Percentiles rank a stretch among this genome's conserved stretches.
Conservation (phyloP, 2,113 vertebrate genomes). For the Muntiacus reevesi region DNA sequence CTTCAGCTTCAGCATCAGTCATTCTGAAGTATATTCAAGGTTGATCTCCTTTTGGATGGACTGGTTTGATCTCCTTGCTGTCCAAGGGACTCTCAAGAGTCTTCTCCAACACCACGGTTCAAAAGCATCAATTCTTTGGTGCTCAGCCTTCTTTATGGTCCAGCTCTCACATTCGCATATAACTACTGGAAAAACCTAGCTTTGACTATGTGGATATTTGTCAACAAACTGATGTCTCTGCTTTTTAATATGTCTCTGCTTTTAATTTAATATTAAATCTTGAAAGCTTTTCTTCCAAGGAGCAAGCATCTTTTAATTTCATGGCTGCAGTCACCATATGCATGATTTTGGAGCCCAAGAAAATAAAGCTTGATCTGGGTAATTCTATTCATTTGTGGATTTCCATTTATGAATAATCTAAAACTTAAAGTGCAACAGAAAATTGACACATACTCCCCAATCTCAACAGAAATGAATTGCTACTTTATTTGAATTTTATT, state of each 20-base stretch:
- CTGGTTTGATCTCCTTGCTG: background rate
- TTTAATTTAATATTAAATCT: background rate
- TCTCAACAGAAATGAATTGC: background rate
- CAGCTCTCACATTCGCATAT: rapidly evolving
- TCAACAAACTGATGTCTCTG: background rate
- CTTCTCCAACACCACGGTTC: background rate
- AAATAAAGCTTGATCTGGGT: background rate
- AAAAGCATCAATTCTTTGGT: background rate
- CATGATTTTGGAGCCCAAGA: background rate
- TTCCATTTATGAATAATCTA: background rate
- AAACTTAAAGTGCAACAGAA: background rate
- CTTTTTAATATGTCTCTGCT: background rate
- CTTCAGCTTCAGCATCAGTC: background rate
- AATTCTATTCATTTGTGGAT: background rate
- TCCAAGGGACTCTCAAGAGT: background rate
- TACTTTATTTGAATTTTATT: background rate
- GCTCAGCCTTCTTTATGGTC: background rate
- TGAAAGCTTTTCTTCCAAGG: background rate
- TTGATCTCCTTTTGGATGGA: background rate
- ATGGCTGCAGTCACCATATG: background rate
- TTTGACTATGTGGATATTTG: background rate
- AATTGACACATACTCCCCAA: background rate
- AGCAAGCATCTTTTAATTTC: background rate
- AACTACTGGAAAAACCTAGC: background rate
- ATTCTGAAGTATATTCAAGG: background rate